Evolutionary conservation across 2,797 vertebrate genomes (phyloP), one percentile per base, ranked within the genome.

Genomic region (Tapirus indicus): DNA sequence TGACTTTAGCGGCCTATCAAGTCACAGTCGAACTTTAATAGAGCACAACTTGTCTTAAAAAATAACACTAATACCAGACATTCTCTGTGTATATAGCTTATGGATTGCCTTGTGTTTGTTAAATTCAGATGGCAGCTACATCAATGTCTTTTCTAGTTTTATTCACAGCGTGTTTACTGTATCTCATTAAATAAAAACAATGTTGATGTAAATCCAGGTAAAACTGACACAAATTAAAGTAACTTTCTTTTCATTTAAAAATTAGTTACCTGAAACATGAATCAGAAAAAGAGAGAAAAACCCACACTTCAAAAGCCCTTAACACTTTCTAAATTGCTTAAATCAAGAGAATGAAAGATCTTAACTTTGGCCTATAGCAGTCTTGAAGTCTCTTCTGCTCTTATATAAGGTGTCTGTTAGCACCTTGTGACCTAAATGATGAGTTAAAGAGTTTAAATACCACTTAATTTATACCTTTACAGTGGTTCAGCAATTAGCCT

Each of bases 201-300:
- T 58, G 74, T 82, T 77, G 47, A 49, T 23, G 2, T 23, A 94
- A 92, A 80, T 52, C 58, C 10, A 86, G 35, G 7, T 86, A 41
- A 97, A 94, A 82, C 16, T 79, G 18, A 77, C 68, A 84, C 41
- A 79, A 87, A 78, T 56, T 68, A 74, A 94, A 90, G 27, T 56
- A 49, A 52, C 21, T 56, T 80, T 79, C 35, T 64, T 94, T 94
- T 49, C 56, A 69, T 35, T 80, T 86, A 69, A 91, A 77, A 68
- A 66, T 58, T 58, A 69, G 62, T 92, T 44, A 60, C 32, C 74
- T 96, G 72, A 58, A 88, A 80, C 13, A 69, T 64, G 16, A 90
- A 83, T 84, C 69, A 83, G 58, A 56, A 88, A 95, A 78, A 74
- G 18, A 79, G 18, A 87, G n/a, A 87, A 85, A 88, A 80, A 52